Conservation (phyloP, 2,113 vertebrate genomes). For the Pterophyllum scalare region DNA sequence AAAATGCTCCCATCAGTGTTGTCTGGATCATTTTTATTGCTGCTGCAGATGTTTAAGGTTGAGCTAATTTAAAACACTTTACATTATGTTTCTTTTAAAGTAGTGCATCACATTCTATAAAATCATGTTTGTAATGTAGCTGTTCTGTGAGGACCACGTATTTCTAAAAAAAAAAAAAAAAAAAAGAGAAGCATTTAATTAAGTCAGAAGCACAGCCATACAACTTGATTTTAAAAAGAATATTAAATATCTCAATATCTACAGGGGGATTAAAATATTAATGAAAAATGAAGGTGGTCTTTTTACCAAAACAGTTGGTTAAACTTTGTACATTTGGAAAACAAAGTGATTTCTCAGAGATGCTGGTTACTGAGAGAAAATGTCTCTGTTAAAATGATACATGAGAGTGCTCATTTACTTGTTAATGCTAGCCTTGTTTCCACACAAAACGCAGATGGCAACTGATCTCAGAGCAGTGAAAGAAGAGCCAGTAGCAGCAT, state of each 20-base stretch:
- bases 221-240: neutral
- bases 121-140: neutral
- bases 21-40: neutral
- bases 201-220: neutral
- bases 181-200: neutral
- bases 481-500: neutral
- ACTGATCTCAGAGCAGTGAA: neutral
- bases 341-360: neutral
- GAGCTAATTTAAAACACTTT: fast-evolving
- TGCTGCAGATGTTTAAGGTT: neutral
- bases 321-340: neutral
- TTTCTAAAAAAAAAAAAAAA: neutral
- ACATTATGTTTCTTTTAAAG: neutral
- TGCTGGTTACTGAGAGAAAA: neutral
- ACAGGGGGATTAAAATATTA: neutral
- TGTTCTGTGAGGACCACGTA: neutral
- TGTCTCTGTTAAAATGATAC: neutral
- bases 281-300: neutral
- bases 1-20: neutral
- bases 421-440: neutral
- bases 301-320: neutral
- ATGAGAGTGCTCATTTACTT: neutral
- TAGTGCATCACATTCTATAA: neutral
- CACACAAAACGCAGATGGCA: neutral
- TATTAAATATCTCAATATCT: neutral